These are phyloP conservation scores for Drosophila rufa DNA, from an alignment of 1,140 invertebrate species.

Conservation along the genomic window DNA sequence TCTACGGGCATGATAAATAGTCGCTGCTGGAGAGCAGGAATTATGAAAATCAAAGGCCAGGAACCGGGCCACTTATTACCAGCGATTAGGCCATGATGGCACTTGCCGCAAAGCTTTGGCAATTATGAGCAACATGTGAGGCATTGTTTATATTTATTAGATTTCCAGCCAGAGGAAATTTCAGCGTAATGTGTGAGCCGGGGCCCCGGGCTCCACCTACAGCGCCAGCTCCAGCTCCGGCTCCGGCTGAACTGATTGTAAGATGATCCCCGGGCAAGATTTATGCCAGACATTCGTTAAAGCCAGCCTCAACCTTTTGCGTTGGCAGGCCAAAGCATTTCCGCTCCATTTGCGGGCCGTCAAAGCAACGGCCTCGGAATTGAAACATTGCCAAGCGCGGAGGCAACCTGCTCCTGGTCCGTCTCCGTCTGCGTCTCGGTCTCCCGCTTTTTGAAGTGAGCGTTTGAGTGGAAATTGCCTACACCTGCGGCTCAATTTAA, in stretches of 20 bases:
- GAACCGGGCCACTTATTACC: slow-evolving; percentile 45
- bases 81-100: slow-evolving; percentile 53
- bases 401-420: slow-evolving; percentile 2
- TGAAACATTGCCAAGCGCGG: slow-evolving; percentile 69
- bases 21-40: neutral
- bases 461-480: slow-evolving; percentile 83
- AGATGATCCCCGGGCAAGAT: slow-evolving; percentile 67
- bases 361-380: slow-evolving; percentile 53
- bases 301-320: slow-evolving; percentile 36
- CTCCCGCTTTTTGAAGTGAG: slow-evolving; percentile 63
- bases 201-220: neutral
- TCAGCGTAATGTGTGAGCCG: slow-evolving; percentile 55
- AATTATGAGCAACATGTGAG: slow-evolving; percentile 75
- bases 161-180: slow-evolving; percentile 67
- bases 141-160: slow-evolving; percentile 79
- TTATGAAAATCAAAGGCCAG: slow-evolving; percentile 34
- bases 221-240: neutral
- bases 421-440: neutral
- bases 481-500: slow-evolving; percentile 83
- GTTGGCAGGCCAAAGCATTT: slow-evolving; percentile 58
- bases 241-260: slow-evolving; percentile 41
- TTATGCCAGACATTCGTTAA: slow-evolving; percentile 80
- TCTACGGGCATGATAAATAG: slow-evolving; percentile 30
- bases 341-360: slow-evolving; percentile 76
- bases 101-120: slow-evolving; percentile 32